These are phyloP conservation scores for Thomomys bottae DNA, from an alignment of 2,113 vertebrate genomes.

Conservation along the genomic window DNA sequence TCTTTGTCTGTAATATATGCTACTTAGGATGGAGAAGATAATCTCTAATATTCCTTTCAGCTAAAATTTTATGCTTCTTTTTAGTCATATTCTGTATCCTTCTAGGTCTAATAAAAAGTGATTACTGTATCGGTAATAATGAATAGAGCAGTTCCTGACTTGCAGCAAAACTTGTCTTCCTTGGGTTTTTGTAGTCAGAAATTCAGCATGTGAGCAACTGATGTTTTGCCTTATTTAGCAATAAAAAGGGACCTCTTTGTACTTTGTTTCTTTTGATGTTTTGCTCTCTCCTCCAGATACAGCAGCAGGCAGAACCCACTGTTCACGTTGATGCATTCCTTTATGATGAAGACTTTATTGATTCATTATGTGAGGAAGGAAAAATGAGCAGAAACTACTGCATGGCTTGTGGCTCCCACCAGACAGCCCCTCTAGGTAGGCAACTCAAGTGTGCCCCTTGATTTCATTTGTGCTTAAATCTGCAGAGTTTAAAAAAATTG, in stretches of 20 bases:
- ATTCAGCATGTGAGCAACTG: slow-evolving; percentile 51
- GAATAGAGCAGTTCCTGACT: slow-evolving; percentile 1
- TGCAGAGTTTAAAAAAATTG: slow-evolving; percentile 31
- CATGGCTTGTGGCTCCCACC: slow-evolving; percentile 89
- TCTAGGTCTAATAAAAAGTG: slow-evolving; percentile 51
- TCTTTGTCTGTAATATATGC: slow-evolving; percentile 39
- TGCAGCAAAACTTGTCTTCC: neutral
- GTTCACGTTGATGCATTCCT: slow-evolving; percentile 94
- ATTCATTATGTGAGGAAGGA: slow-evolving; percentile 92
- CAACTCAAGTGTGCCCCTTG: slow-evolving; percentile 14
- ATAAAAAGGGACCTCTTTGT: slow-evolving; percentile 72
- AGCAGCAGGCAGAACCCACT: slow-evolving; percentile 86
- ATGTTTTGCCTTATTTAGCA: slow-evolving; percentile 72
- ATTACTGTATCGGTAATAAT: slow-evolving; percentile 22
- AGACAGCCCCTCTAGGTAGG: slow-evolving; percentile 91
- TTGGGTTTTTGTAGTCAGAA: slow-evolving; percentile 49
- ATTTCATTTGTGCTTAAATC: neutral
- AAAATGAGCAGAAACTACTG: slow-evolving; percentile 95
- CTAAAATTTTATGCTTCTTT: slow-evolving; percentile 16
- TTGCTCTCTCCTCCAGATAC: slow-evolving; percentile 86
- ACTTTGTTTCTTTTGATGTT: slow-evolving; percentile 72
- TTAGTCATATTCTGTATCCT: slow-evolving; percentile 19
- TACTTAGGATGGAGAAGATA: neutral
- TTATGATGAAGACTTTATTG: slow-evolving; percentile 94
- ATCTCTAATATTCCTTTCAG: slow-evolving; percentile 49